Evolutionary conservation across 2,113 vertebrate species (phyloP).

Genomic region (Ciconia boyciana): DNA sequence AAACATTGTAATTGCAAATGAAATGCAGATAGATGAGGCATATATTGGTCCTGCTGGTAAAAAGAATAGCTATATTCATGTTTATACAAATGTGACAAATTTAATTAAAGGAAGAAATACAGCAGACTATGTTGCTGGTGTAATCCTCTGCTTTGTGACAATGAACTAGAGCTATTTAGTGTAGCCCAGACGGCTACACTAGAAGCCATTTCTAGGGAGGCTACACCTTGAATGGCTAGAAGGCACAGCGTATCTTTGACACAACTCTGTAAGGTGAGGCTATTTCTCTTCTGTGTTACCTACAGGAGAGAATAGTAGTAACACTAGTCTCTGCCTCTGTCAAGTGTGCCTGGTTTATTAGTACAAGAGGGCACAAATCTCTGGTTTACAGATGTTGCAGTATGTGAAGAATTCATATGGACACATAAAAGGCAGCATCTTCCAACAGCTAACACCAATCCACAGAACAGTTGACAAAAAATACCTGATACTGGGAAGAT

Average conservation of each 20-base stretch:
- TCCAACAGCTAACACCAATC: background rate
- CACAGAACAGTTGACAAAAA: background rate
- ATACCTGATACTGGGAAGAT: constrained; percentile 89
- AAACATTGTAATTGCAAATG: background rate
- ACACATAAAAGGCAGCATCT: background rate
- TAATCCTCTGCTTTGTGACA: background rate
- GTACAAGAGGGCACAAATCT: background rate
- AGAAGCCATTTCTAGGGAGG: background rate
- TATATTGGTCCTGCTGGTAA: background rate
- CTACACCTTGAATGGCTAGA: background rate
- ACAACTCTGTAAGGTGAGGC: background rate
- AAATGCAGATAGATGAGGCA: background rate
- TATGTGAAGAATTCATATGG: background rate
- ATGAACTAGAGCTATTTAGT: background rate
- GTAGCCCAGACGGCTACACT: background rate
- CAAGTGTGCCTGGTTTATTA: background rate
- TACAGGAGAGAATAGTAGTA: background rate
- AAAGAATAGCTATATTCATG: background rate
- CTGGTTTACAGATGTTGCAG: background rate
- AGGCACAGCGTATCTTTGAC: background rate
- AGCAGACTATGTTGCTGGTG: background rate
- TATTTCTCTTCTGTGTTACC: background rate
- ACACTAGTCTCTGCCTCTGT: background rate
- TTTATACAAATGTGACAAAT: background rate
- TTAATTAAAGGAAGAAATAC: background rate